A percentile compares a stretch with the other conserved stretches of the same genome.
Conservation (phyloP, 2,888 invertebrate species). For the Cryptocephalus moraei region DNA sequence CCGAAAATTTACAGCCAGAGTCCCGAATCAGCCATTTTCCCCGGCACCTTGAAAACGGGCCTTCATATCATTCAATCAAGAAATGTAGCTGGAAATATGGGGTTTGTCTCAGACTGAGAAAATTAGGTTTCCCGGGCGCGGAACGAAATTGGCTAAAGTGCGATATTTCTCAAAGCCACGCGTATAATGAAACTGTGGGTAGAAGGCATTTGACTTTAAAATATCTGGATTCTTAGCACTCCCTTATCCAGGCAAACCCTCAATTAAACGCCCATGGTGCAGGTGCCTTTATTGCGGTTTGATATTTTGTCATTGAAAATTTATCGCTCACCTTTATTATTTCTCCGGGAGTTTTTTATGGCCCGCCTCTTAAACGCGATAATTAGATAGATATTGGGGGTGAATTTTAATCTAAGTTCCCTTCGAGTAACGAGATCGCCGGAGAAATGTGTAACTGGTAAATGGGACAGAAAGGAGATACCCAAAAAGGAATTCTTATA, state of each 20-base stretch:
- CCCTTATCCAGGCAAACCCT: conserved; percentile 14
- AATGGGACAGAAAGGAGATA: too few species aligned
- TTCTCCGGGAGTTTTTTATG: not conserved
- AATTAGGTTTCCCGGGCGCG: conserved; percentile 33
- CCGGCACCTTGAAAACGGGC: conserved; percentile 7
- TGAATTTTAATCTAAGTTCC: too few species aligned
- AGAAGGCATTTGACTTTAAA: conserved; percentile 35
- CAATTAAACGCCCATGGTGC: conserved; percentile 16
- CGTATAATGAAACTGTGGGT: conserved; percentile 34
- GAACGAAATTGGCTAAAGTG: conserved; percentile 33
- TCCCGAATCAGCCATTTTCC: too few species aligned
- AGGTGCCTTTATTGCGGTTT: conserved; percentile 15
- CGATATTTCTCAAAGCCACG: conserved; percentile 33
- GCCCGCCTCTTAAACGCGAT: too few species aligned
- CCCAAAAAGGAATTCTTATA: too few species aligned
- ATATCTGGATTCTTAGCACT: conserved; percentile 27
- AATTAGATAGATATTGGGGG: too few species aligned
- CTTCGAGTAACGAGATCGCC: too few species aligned
- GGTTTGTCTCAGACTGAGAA: conserved; percentile 33
- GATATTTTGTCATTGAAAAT: conserved; percentile 17
- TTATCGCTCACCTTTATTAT: conserved; percentile 6
- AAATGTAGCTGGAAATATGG: conserved; percentile 36
- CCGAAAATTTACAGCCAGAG: too few species aligned
- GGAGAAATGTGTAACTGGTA: too few species aligned
- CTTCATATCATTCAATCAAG: conserved; percentile 34